phyloP scores from a whole-genome alignment of 1,140 invertebrate genomes.

The Maconellicoccus hirsutus region DNA sequence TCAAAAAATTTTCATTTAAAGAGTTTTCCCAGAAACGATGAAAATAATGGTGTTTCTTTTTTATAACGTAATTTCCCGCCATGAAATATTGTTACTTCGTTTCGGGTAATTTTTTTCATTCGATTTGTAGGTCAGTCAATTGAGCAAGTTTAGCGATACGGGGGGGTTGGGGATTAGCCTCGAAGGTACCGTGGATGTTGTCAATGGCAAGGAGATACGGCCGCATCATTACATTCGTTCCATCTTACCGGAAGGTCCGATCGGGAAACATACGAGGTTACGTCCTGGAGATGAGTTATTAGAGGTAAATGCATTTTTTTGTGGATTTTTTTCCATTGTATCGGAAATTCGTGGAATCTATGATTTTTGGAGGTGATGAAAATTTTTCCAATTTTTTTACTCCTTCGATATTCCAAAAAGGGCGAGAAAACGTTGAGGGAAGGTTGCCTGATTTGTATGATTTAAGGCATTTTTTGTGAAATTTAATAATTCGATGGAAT shows the following conservation, averaged over 20 bases:
- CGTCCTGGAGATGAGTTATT: slow-evolving; percentile 82
- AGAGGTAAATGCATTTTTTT: slow-evolving; percentile 40
- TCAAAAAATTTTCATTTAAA: too few relatives aligned
- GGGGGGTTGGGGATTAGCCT: slow-evolving; percentile 74
- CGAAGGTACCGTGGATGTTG: slow-evolving; percentile 74
- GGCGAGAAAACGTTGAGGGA: too few relatives aligned
- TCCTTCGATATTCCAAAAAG: too few relatives aligned
- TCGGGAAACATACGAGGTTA: slow-evolving; percentile 58
- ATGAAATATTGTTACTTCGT: not conserved
- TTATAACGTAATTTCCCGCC: not conserved
- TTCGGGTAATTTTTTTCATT: not conserved
- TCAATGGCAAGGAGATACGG: slow-evolving; percentile 59
- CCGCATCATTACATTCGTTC: slow-evolving; percentile 71
- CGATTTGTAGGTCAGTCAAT: slow-evolving; percentile 46
- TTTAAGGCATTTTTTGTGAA: too few relatives aligned
- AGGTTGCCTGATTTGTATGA: too few relatives aligned
- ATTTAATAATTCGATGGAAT: too few relatives aligned
- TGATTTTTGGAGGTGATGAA: too few relatives aligned
- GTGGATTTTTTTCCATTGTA: too few relatives aligned
- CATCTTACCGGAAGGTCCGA: slow-evolving; percentile 69
- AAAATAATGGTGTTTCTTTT: not conserved
- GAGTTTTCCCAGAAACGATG: too few relatives aligned
- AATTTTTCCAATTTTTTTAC: too few relatives aligned
- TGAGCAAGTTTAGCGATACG: slow-evolving; percentile 53
- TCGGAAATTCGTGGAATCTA: too few relatives aligned